Evolutionary conservation across 2,797 vertebrate species (phyloP).

Genomic region (Siniperca obscura): DNA sequence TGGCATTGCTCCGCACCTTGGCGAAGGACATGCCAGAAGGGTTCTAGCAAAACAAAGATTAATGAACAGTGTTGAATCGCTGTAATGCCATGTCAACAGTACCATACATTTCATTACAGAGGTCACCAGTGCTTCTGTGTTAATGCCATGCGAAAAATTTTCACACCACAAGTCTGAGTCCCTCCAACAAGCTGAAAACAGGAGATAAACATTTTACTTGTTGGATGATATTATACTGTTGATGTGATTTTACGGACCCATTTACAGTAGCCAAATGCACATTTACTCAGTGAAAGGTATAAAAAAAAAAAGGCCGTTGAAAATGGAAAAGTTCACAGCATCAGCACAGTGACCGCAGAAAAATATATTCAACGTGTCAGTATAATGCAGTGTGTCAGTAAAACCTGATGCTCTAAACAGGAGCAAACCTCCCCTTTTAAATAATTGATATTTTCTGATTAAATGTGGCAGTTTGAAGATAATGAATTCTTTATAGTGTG

Average conservation of each 20-base stretch:
- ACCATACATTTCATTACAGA: constrained; percentile 84
- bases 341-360: constrained; percentile 41
- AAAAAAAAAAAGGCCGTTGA: constrained; percentile 37
- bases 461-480: constrained; percentile 93
- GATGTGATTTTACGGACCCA: constrained; percentile 78
- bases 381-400: constrained; percentile 80
- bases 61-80: constrained; percentile 85
- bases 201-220: constrained; percentile 84
- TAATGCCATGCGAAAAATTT: constrained; percentile 80
- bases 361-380: constrained; percentile 73
- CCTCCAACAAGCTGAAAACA: constrained; percentile 76
- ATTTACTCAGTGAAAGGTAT: constrained; percentile 62
- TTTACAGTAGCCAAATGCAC: constrained; percentile 61
- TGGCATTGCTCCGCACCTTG: constrained; percentile 84
- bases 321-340: constrained; percentile 68
- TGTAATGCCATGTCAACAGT: constrained; percentile 85
- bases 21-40: constrained; percentile 83
- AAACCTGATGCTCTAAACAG: constrained; percentile 88
- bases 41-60: constrained; percentile 84
- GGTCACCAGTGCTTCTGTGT: constrained; percentile 79
- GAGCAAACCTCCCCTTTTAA: constrained; percentile 92
- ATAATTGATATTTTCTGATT: constrained; percentile 98
- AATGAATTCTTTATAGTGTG: constrained; percentile 94
- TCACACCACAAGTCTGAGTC: constrained; percentile 71
- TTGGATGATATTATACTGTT: constrained; percentile 72